These are phyloP conservation scores for Hypomesus transpacificus DNA, from an alignment of 2,113 vertebrate genomes.

Conservation along the genomic window DNA sequence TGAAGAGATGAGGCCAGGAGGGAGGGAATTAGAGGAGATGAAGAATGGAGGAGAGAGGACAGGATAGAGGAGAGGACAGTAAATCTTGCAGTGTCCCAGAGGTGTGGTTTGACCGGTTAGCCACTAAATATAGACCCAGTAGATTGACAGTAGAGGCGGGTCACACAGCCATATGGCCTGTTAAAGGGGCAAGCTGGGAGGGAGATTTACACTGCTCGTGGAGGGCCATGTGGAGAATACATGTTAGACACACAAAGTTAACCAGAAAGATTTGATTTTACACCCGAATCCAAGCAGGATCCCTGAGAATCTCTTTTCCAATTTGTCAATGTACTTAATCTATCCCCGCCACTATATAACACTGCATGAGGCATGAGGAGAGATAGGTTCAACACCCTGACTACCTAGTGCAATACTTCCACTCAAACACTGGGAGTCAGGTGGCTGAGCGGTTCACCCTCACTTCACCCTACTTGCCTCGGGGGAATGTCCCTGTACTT, in stretches of 20 bases:
- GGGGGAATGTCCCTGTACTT: too few relatives aligned
- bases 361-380: not conserved
- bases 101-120: not conserved
- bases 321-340: not conserved
- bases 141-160: not conserved
- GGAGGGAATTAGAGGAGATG: not conserved
- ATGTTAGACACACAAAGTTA: not conserved
- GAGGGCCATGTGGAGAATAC: not conserved
- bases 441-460: too few relatives aligned
- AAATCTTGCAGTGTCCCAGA: not conserved
- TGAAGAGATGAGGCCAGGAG: not conserved
- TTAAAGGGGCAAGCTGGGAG: not conserved
- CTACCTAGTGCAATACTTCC: too few relatives aligned
- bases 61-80: not conserved
- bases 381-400: too few relatives aligned
- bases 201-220: not conserved
- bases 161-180: slow-evolving; percentile 2
- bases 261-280: not conserved
- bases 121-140: slow-evolving; percentile 3
- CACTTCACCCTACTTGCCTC: too few relatives aligned
- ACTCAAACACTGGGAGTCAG: too few relatives aligned
- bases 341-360: not conserved
- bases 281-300: not conserved
- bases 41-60: not conserved
- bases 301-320: not conserved